phyloP scores from a whole-genome alignment of 1,140 invertebrate species.

The Lepidostoma basale region DNA sequence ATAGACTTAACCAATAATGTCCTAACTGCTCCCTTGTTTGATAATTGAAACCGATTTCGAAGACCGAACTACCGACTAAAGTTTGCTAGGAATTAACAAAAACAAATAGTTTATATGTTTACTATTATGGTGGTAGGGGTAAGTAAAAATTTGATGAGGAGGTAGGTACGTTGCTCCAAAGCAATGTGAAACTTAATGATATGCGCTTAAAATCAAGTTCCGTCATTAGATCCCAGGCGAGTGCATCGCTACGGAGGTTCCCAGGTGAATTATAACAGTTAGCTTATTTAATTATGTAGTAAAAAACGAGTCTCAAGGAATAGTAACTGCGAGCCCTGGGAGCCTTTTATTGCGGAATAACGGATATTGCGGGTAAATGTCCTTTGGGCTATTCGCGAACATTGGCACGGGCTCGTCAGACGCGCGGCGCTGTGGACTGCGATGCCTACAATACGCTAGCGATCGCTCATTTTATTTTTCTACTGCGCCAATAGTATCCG shows the following conservation, averaged over 20 bases:
- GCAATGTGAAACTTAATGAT: slow-evolving; percentile 8
- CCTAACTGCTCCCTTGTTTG: no score
- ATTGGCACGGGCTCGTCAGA: slow-evolving; percentile 3
- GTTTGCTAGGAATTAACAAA: no score
- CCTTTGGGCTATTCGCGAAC: slow-evolving; percentile 29
- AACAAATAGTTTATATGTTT: no score
- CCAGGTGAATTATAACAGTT: slow-evolving; percentile 8
- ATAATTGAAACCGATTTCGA: no score
- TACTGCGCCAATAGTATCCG: no score
- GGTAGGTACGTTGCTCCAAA: no score
- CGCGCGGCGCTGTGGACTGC: not conserved
- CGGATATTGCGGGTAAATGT: slow-evolving; percentile 29
- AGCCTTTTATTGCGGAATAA: slow-evolving; percentile 19
- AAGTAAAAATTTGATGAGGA: no score
- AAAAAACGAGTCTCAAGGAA: slow-evolving; percentile 5
- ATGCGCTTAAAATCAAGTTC: not conserved
- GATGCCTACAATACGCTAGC: no score
- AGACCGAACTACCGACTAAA: no score
- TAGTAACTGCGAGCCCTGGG: slow-evolving; percentile 16
- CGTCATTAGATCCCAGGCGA: not conserved
- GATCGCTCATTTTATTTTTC: no score
- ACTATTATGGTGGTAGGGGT: no score
- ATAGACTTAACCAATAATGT: no score
- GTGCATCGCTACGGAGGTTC: not conserved
- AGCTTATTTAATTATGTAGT: slow-evolving; percentile 16